Evolutionary conservation across 2,113 vertebrate species (phyloP).

Genomic region (Bubalus kerabau): DNA sequence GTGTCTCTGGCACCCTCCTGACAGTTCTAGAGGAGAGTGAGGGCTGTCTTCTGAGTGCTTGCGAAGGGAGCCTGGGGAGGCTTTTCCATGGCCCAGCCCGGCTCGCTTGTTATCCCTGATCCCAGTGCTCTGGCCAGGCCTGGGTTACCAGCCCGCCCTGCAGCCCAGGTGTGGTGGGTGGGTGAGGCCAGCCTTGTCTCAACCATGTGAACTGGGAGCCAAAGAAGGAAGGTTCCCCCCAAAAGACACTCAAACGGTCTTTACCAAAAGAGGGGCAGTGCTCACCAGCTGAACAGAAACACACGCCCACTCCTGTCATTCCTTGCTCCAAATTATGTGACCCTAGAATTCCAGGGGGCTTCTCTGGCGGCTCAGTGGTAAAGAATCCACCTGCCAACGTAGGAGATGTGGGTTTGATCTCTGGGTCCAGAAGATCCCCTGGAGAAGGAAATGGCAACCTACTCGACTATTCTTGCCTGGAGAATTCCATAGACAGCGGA

Average conservation of each 20-base stretch:
- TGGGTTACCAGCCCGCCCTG: neutral
- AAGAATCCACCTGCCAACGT: neutral
- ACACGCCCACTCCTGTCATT: rapidly evolving
- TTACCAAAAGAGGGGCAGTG: neutral
- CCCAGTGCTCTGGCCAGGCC: neutral
- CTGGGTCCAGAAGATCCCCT: neutral
- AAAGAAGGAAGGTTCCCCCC: neutral
- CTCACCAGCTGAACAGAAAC: neutral
- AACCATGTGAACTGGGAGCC: neutral
- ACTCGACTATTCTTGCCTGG: neutral
- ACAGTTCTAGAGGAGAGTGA: neutral
- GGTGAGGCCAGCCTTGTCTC: too few relatives aligned
- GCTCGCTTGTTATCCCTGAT: neutral
- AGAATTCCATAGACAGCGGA: neutral
- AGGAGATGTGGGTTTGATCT: neutral
- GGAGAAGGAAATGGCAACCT: neutral
- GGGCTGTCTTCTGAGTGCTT: neutral
- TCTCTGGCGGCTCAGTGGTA: neutral
- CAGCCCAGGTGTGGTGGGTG: too few relatives aligned
- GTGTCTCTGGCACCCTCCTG: neutral
- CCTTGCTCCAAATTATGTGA: neutral
- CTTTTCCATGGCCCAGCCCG: neutral
- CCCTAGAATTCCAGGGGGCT: neutral
- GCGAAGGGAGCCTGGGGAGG: neutral
- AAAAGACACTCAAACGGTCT: neutral